phyloP scores from a whole-genome alignment of 2,888 invertebrate genomes.

The Geophilus truncorum region DNA sequence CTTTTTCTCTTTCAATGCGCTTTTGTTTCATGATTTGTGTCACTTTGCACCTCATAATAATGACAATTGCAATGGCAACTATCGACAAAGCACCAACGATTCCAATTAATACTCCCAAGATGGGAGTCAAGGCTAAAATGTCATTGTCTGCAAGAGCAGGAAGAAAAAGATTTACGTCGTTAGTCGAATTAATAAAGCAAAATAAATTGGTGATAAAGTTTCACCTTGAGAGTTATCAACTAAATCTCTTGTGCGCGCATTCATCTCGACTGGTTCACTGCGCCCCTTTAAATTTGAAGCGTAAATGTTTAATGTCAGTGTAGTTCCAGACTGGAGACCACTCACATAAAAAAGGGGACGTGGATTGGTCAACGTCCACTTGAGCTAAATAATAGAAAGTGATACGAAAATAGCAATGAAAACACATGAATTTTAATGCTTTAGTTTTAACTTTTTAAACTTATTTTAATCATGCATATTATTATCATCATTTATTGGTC shows the following conservation, averaged over 20 bases:
- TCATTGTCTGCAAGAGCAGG: constrained; percentile 37
- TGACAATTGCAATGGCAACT: constrained; percentile 65
- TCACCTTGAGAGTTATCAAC: constrained; percentile 5
- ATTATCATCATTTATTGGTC: not conserved
- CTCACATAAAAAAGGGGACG: constrained; percentile 24
- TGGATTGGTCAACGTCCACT: constrained; percentile 17
- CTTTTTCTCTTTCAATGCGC: constrained; percentile 35
- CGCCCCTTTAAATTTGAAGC: constrained; percentile 22
- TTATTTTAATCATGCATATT: not conserved
- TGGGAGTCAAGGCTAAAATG: constrained; percentile 61
- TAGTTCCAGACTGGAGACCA: constrained; percentile 6
- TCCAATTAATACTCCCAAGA: constrained; percentile 77
- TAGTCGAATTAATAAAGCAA: not conserved
- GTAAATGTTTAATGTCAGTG: constrained; percentile 21
- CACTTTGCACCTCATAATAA: constrained; percentile 66
- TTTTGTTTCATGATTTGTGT: constrained; percentile 31
- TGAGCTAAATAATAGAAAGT: constrained; percentile 5
- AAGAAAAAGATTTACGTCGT: not conserved
- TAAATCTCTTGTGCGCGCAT: constrained; percentile 15
- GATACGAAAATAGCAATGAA: not conserved
- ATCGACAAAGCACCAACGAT: constrained; percentile 73
- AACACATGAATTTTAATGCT: not conserved
- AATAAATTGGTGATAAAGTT: not conserved
- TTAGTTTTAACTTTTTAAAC: not conserved
- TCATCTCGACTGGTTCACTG: constrained; percentile 15